Base-by-base conservation (phyloP, 2,797 vertebrate genomes). In the Sorex maritimensis region DNA sequence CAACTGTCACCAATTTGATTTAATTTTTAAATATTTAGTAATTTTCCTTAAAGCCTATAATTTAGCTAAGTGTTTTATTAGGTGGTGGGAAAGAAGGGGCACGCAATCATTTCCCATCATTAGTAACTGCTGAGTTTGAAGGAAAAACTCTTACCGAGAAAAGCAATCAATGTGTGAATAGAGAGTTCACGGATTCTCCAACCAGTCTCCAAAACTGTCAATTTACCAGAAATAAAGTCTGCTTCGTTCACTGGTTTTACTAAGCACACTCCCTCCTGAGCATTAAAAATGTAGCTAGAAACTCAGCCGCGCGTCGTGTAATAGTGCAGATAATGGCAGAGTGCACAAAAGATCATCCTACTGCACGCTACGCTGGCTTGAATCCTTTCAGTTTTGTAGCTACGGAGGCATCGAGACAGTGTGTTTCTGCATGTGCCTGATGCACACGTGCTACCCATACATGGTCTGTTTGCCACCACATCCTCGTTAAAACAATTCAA, bases 1-100 rank as follows among this genome's bases (percentile, higher is more conserved):
- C 61, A 92, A 73, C 15, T 81, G 30, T 75, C 78, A 86, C 81
- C 61, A 89, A 55, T 21, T 58, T 78, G 49, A 80, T 85, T 81
- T 78, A 28, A 13, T 63, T 44, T 74, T 91, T 38, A 24, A 86
- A 73, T 14, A 77, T 46, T 89, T 93, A 38, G 13, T 85, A 81
- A 55, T 67, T 87, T 86, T 86, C 55, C 79, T 88, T 46, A 92
- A 84, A 78, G 4, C n/a, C 79, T 92, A 68, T 77, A 93, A 55
- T 83, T 34, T 80, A 69, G 34, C 13, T 74, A 23, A 86, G 83
- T 58, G 67, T 5, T 90, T 28, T 15, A 94, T 49, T 55, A n/a
- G 65, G 46, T 52, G 24, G 46, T 87, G 63, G 61, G 23, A 67
- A 86, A 92, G 63, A 49, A 81, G 6, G 21, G 58, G 58, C 15